A percentile compares a stretch with the other conserved stretches of the same genome.
phyloP scores from a whole-genome alignment of 2,797 vertebrate genomes.

The Sebastes steindachneri region DNA sequence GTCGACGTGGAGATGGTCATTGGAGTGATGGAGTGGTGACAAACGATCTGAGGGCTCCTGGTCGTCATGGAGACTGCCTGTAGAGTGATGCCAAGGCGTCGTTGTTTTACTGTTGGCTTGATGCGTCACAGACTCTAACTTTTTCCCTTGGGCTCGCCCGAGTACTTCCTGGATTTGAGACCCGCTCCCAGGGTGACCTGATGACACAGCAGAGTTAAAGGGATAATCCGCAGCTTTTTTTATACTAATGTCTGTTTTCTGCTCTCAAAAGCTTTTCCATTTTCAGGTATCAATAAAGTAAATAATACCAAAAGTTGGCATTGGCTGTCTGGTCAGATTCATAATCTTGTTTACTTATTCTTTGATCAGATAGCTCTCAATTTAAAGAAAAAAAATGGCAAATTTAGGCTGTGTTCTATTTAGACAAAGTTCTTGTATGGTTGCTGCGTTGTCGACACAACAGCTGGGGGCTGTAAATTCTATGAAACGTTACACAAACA shows the following conservation, averaged over 20 bases:
- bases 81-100: conserved; percentile 52
- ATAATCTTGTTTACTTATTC: not conserved
- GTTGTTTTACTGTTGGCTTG: not conserved
- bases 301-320: not conserved
- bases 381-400: too few species aligned
- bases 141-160: conserved; percentile 67
- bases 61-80: conserved; percentile 41
- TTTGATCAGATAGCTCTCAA: too few species aligned
- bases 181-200: not conserved
- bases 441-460: not conserved
- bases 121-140: conserved; percentile 40
- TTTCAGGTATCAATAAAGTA: not conserved
- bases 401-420: accelerated
- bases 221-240: not conserved
- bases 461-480: not conserved
- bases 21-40: conserved; percentile 47
- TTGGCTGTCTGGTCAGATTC: not conserved
- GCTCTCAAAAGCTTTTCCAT: not conserved
- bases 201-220: not conserved
- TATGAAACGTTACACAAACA: not conserved
- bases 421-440: not conserved
- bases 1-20: conserved; percentile 45
- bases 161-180: conserved; percentile 63
- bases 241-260: not conserved
- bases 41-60: not conserved